Evolutionary conservation across 2,888 invertebrate genomes (phyloP), one percentile per base, ranked within the genome.

Genomic region (Endotricha flammealis): DNA sequence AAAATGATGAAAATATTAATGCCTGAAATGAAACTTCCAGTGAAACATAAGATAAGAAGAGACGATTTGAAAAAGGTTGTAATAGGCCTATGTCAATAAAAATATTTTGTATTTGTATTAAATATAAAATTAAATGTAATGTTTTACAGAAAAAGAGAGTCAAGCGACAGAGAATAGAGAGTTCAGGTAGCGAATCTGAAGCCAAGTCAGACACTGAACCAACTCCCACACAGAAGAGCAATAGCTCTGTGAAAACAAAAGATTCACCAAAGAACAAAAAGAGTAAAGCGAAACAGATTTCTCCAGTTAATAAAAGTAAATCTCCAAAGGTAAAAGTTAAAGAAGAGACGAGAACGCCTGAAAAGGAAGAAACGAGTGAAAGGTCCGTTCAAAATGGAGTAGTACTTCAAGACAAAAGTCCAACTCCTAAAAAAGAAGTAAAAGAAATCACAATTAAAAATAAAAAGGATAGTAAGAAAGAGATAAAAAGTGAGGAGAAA

Each of bases 91-190:
- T n/a, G n/a, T n/a, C n/a, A n/a, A n/a, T n/a, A n/a, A n/a, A n/a
- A n/a, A n/a, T n/a, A n/a, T n/a, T n/a, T n/a, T n/a, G n/a, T n/a
- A n/a, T n/a, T n/a, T n/a, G n/a, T n/a, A n/a, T n/a, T n/a, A n/a
- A n/a, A n/a, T n/a, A n/a, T n/a, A n/a, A n/a, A n/a, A n/a, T n/a
- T n/a, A n/a, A n/a, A n/a, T n/a, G n/a, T n/a, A n/a, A n/a, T 27
- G 1, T 2, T 34, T 50, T 50, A 13, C 42, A 78, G 79, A 77
- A 73, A 50, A 76, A 68, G 42, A 78, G 69, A 53, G 11, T 44
- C 5, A 86, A 85, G 59, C 67, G 82, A 0, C 76, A 69, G 40
- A 54, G 81, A 11, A 80, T 82, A 47, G 75, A 77, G 22, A 86
- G 83, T 32, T 79, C 81, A 0, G 69, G 58, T 6, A 81, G 81